phyloP scores from a whole-genome alignment of 2,888 invertebrate genomes.

The Cryptops parisi region DNA sequence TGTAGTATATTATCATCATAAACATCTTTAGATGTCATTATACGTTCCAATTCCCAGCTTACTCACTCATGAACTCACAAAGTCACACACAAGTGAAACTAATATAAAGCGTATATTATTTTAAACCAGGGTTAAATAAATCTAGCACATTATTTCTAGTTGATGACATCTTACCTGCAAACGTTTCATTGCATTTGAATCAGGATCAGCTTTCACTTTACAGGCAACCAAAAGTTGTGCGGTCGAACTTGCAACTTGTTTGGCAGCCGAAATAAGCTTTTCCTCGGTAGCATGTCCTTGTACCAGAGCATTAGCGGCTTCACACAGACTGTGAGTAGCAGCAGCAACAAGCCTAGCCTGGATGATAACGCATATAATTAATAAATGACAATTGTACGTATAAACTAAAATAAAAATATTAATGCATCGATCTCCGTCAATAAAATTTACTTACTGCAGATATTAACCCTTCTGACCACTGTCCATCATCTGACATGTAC shows the following conservation, averaged over 20 bases:
- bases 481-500: slow-evolving; percentile 84
- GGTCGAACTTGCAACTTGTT: slow-evolving; percentile 80
- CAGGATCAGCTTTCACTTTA: slow-evolving; percentile 95
- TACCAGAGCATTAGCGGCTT: slow-evolving; percentile 93
- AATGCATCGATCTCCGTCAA: not conserved
- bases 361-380: too few relatives aligned
- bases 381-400: slow-evolving; percentile 4
- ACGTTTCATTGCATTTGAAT: slow-evolving; percentile 81
- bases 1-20: too few relatives aligned
- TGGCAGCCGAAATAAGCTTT: slow-evolving; percentile 87
- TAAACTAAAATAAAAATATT: not conserved
- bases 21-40: too few relatives aligned
- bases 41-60: too few relatives aligned
- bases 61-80: too few relatives aligned
- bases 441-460: slow-evolving; percentile 46
- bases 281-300: slow-evolving; percentile 86
- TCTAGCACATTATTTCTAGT: too few relatives aligned
- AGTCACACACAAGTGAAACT: too few relatives aligned
- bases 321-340: slow-evolving; percentile 92
- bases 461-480: slow-evolving; percentile 94
- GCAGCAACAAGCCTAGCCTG: slow-evolving; percentile 84
- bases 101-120: too few relatives aligned
- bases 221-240: slow-evolving; percentile 96
- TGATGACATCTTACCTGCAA: slow-evolving; percentile 41
- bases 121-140: too few relatives aligned